These are phyloP conservation scores for Oreocharis arfaki DNA, from an alignment of 2,113 vertebrate genomes.

Conservation along the genomic window DNA sequence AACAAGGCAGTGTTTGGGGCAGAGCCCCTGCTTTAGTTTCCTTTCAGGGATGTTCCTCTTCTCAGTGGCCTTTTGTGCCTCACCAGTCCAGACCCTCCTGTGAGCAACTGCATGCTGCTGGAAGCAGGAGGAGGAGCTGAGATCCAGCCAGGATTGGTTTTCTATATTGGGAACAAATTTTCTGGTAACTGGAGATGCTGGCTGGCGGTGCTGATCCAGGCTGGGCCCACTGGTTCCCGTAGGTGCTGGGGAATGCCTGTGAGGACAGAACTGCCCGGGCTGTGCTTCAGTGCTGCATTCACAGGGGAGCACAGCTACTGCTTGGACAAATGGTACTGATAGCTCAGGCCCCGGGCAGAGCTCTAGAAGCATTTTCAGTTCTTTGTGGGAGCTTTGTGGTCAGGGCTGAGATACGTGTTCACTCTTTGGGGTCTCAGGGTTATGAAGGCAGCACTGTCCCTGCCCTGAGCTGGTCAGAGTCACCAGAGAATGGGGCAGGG, in stretches of 20 bases:
- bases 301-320: neutral
- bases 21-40: neutral
- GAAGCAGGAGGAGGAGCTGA: neutral
- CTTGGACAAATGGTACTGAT: accelerated
- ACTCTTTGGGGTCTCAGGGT: neutral
- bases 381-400: neutral
- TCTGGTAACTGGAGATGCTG: neutral
- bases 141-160: neutral
- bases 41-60: neutral
- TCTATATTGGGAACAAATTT: neutral
- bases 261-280: neutral
- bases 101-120: neutral
- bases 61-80: neutral
- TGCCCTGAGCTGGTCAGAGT: neutral
- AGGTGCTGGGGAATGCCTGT: neutral
- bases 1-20: neutral
- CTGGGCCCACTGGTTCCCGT: accelerated
- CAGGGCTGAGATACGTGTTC: accelerated
- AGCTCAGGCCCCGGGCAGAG: neutral
- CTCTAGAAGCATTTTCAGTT: neutral
- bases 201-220: neutral
- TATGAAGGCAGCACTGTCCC: neutral
- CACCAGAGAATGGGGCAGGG: neutral
- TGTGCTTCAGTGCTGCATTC: neutral
- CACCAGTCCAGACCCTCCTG: neutral